Evolutionary conservation across 2,113 vertebrate genomes (phyloP).

Genomic region (Cyanoderma ruficeps): DNA sequence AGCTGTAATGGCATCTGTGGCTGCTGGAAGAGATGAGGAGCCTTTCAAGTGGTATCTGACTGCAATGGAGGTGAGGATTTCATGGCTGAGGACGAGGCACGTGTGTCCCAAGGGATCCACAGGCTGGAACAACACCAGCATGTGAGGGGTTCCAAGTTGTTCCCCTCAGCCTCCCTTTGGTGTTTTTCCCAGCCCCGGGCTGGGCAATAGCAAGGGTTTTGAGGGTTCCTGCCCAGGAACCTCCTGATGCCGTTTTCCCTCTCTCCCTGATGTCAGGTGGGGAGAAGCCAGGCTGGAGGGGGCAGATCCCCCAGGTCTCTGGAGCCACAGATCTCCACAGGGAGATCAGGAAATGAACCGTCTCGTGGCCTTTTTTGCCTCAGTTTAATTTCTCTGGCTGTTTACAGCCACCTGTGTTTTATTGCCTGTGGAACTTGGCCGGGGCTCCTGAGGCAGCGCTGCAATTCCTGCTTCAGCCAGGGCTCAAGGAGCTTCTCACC

Average conservation of each 20-base stretch:
- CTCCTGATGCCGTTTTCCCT: not conserved
- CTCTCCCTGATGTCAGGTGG: rapidly evolving
- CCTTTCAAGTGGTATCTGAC: not conserved
- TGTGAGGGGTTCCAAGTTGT: rapidly evolving
- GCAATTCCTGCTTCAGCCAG: constrained; percentile 21
- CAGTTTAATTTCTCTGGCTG: not conserved
- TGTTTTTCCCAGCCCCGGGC: not conserved
- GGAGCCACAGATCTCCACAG: not conserved
- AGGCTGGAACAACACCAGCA: not conserved
- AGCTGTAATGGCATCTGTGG: constrained; percentile 17
- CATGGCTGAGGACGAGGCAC: rapidly evolving
- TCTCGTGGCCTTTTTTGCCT: not conserved
- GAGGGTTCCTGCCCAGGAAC: not conserved
- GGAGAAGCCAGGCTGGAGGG: rapidly evolving
- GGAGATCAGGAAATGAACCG: not conserved
- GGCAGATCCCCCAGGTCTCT: rapidly evolving
- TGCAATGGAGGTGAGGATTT: rapidly evolving
- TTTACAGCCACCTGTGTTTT: not conserved
- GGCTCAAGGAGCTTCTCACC: not conserved
- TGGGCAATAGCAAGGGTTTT: not conserved
- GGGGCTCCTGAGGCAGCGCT: not conserved
- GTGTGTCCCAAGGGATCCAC: not conserved
- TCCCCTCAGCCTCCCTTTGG: not conserved
- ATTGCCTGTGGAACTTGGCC: constrained; percentile 5
- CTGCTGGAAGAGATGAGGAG: not conserved